A percentile compares a stretch with the other conserved stretches of the same genome.
These are phyloP conservation scores for Anseranas semipalmata DNA, from an alignment of 2,113 vertebrate species.

Conservation along the genomic window DNA sequence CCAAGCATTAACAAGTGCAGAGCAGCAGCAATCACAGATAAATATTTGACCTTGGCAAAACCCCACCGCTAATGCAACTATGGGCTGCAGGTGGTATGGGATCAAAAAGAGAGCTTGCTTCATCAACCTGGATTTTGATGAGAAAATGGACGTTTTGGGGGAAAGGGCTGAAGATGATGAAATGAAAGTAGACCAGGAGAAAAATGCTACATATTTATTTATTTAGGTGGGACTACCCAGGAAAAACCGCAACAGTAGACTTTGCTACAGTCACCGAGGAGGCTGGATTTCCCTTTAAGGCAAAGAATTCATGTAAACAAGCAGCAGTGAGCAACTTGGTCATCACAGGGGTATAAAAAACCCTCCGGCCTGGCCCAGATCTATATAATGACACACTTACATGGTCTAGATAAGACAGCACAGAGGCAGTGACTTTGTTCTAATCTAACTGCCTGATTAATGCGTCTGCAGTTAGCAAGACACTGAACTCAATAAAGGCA, in stretches of 20 bases:
- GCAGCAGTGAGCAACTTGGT: not conserved
- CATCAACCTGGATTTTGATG: not conserved
- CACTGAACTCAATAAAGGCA: not conserved
- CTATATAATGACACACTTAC: not conserved
- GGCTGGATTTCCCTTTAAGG: not conserved
- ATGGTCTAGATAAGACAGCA: not conserved
- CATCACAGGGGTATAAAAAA: not conserved
- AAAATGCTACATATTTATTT: not conserved
- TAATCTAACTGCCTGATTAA: constrained; percentile 23
- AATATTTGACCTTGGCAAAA: not conserved
- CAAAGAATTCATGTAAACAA: not conserved
- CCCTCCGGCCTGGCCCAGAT: not conserved
- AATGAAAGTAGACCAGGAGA: not conserved
- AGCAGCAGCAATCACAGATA: not conserved
- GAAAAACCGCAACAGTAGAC: not conserved
- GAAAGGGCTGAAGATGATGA: not conserved
- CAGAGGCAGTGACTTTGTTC: constrained; percentile 3
- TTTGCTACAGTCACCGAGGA: not conserved
- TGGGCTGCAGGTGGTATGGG: not conserved
- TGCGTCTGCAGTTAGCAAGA: constrained; percentile 8
- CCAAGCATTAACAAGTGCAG: not conserved
- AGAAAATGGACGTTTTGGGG: not conserved
- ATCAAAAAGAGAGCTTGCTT: not conserved
- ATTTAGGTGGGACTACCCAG: not conserved
- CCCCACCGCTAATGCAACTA: too few relatives aligned